Base-by-base conservation (phyloP, 2,797 vertebrate species). In the Danionella dracula region DNA sequence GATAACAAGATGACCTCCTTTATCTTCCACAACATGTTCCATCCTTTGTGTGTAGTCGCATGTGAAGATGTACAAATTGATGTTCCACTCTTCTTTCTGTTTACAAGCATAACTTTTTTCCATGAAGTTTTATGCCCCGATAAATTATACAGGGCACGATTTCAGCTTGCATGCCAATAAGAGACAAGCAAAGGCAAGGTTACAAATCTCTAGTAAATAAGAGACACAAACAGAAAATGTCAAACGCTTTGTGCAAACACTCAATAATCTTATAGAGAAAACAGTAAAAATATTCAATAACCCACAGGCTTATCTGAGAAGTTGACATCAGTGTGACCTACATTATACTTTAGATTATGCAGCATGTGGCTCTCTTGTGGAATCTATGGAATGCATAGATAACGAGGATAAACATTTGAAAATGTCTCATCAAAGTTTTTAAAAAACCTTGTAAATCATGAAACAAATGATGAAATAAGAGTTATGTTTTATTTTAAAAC, bases 21-120 rank as follows among this genome's bases (percentile, higher is more conserved):
- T 59, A 71, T 41, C 63, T 63, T 63, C 63, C 48, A 12, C 17
- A 16, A 13, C 16, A 27, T 20, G 71, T 65, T 74, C 42, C 74
- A 41, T 46, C 56, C 6, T 55, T 46, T 56, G 37, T 65, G 59
- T 64, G 54, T 17, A 53, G 37, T 68, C 20, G 12, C 53, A 50
- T 70, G 45, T 62, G 29, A 27, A 13, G 4, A 32, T 68, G 38
- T 61, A 19, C 49, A 37, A 31, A 23, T 37, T 38, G 46, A 27
- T 17, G 46, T 68, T 67, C 19, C n/a, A 44, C 16, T 42, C 23
- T 64, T 49, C 16, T 49, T 23, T 17, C 32, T 50, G 49, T 71
- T 68, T 40, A 68, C 38, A 54, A 59, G 38, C 40, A 44, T 32
- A 34, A 37, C 34, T 35, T 19, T 35, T 45, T 34, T 35, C 34